Evolutionary conservation across 1,140 invertebrate genomes (phyloP), one percentile per base, ranked within the genome.

Genomic region (Spodoptera frugiperda): DNA sequence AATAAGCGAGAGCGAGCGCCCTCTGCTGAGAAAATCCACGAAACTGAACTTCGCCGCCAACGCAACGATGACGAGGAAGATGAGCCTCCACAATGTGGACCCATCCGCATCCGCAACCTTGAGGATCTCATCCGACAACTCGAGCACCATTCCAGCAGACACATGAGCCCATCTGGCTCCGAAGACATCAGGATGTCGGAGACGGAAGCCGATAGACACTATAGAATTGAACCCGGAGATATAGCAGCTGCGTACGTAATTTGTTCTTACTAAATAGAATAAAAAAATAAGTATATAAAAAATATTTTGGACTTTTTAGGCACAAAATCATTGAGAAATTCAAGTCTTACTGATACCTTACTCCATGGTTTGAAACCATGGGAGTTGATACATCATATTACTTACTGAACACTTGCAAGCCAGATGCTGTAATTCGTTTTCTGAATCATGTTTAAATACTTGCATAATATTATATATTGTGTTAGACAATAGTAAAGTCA

Each of bases 131-230:
- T 99, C 78, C 94, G 98, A 57, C 97, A 98, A 91, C 93, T 99
- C 71, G 98, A 99, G 89, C 97, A 98, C 88, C 98, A 98, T 90
- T 97, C 97, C 48, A 96, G 96, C 54, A 95, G 97, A 5, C 97
- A 98, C 90, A 97, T 97, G 96, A 98, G 97, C 89, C 97, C 98
- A 12, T 97, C 97, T 80, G 97, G 97, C 55, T 98, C 97, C 10
- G 98, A 98, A 88, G 98, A 98, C 82, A 98, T 98, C 84, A 95
- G 98, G 81, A 97, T 98, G 95, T 98, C 97, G 44, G 98, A 98
- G 92, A 97, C 97, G 21, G 98, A 99, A 91, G 97, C 97, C 17
- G 98, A 98, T 92, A 95, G 97, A 30, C 97, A 98, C 91, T 98
- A 98, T 93, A 96, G 97, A 93, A 96, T 97, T 91, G 97, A 98